These are phyloP conservation scores for Agraylea sexmaculata DNA, from an alignment of 1,140 invertebrate genomes.

Conservation along the genomic window DNA sequence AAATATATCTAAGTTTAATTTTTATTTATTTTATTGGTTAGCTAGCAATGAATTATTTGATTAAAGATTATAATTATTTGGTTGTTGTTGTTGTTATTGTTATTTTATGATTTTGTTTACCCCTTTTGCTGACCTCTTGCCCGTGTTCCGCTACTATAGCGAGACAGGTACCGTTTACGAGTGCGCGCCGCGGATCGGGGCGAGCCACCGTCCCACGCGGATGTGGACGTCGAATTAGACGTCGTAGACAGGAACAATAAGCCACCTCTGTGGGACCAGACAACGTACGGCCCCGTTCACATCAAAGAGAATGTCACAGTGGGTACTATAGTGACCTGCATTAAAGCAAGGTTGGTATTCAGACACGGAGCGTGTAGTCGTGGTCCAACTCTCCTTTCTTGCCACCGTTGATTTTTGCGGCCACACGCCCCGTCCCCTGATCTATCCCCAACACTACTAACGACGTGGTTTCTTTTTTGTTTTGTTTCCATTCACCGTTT, in stretches of 20 bases:
- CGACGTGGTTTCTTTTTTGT: slow-evolving; percentile 48
- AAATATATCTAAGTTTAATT: slow-evolving; percentile 16
- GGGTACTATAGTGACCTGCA: slow-evolving; percentile 90
- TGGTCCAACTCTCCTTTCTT: slow-evolving; percentile 1
- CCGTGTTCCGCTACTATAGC: slow-evolving; percentile 54
- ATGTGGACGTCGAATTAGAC: slow-evolving; percentile 93
- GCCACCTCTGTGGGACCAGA: slow-evolving; percentile 88
- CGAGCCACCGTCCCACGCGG: slow-evolving; percentile 73
- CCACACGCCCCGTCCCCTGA: slow-evolving; percentile 29
- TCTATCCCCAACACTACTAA: slow-evolving; percentile 47
- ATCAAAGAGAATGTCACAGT: slow-evolving; percentile 97
- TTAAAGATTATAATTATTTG: no score
- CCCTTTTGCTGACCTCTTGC: slow-evolving; percentile 42
- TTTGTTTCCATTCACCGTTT: slow-evolving; percentile 50
- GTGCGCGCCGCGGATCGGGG: slow-evolving; percentile 88
- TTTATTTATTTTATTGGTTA: slow-evolving; percentile 22
- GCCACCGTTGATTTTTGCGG: slow-evolving; percentile 21
- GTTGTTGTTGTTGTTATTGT: slow-evolving; percentile 16
- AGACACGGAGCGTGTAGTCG: slow-evolving; percentile 30
- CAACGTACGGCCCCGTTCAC: slow-evolving; percentile 88
- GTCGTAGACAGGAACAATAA: slow-evolving; percentile 97
- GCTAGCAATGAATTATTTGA: slow-evolving; percentile 20
- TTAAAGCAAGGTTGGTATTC: slow-evolving; percentile 94
- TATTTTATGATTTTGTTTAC: slow-evolving; percentile 24
- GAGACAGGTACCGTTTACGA: slow-evolving; percentile 87